These are phyloP conservation scores for Cyrtorhinus lividipennis DNA, from an alignment of 1,140 invertebrate species.

Conservation along the genomic window DNA sequence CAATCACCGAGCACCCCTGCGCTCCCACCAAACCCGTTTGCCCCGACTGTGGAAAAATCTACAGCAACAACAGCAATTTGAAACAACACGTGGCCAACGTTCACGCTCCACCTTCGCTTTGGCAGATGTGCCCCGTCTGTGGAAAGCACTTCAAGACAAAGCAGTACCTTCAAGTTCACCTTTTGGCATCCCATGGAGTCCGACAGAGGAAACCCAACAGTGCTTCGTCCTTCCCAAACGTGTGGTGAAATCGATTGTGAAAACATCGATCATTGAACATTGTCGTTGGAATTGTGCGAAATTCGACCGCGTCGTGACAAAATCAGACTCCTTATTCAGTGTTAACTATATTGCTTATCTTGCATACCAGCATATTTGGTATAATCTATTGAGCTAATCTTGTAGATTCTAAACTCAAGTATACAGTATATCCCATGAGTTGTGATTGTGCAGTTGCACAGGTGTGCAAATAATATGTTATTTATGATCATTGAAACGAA, in stretches of 20 bases:
- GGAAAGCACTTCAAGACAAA: slow-evolving; percentile 51
- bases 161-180: slow-evolving; percentile 53
- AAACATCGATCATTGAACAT: too few relatives aligned
- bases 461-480: too few relatives aligned
- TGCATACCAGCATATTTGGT: too few relatives aligned
- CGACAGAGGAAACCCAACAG: slow-evolving; percentile 35
- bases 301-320: too few relatives aligned
- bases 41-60: slow-evolving; percentile 50
- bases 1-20: slow-evolving; percentile 21
- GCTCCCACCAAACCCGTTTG: slow-evolving; percentile 39
- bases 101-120: slow-evolving; percentile 45
- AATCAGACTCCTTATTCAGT: too few relatives aligned
- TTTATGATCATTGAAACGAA: too few relatives aligned
- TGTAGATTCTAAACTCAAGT: too few relatives aligned
- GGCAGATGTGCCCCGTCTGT: slow-evolving; percentile 47
- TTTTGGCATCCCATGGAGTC: slow-evolving; percentile 50
- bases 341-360: too few relatives aligned
- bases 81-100: slow-evolving; percentile 60
- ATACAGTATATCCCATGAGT: too few relatives aligned
- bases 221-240: background rate
- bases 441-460: too few relatives aligned
- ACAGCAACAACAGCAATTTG: slow-evolving; percentile 48
- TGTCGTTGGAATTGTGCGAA: too few relatives aligned
- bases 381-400: too few relatives aligned
- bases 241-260: background rate